phyloP scores from a whole-genome alignment of 2,888 invertebrate species.

The Catocala nupta region DNA sequence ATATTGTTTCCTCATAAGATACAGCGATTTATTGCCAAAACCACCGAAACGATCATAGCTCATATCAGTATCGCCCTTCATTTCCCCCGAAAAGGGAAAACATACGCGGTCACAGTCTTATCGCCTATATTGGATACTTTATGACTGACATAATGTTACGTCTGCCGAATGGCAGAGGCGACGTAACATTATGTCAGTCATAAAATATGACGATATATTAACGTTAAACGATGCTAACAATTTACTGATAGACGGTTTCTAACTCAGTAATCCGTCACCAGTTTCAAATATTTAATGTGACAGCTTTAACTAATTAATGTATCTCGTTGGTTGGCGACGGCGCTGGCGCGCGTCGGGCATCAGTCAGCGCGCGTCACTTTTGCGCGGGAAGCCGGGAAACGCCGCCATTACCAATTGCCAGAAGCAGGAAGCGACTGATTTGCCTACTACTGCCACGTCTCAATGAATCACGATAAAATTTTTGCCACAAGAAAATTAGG shows the following conservation, averaged over 20 bases:
- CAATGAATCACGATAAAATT: conserved; percentile 62
- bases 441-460: conserved; percentile 56
- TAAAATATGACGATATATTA: background rate
- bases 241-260: conserved; percentile 1
- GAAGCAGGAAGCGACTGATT: conserved; percentile 81
- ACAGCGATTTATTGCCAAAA: conserved; percentile 2
- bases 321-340: conserved; percentile 32
- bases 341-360: conserved; percentile 33
- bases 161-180: background rate
- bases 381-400: conserved; percentile 78
- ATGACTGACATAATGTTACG: no score
- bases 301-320: conserved; percentile 44
- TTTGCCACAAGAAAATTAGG: conserved; percentile 67
- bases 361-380: conserved; percentile 62
- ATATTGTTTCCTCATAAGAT: background rate
- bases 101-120: conserved; percentile 5
- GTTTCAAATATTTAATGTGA: conserved; percentile 42
- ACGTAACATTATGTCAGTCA: background rate
- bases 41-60: conserved; percentile 3
- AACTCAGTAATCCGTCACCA: conserved; percentile 14
- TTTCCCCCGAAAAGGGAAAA: conserved; percentile 10
- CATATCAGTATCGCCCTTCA: conserved; percentile 1
- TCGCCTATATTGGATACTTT: background rate
- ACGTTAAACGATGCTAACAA: conserved; percentile 12
- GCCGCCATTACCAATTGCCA: conserved; percentile 70